These are phyloP conservation scores for Apomyelois bistriatella DNA, from an alignment of 2,888 invertebrate species.

Conservation along the genomic window DNA sequence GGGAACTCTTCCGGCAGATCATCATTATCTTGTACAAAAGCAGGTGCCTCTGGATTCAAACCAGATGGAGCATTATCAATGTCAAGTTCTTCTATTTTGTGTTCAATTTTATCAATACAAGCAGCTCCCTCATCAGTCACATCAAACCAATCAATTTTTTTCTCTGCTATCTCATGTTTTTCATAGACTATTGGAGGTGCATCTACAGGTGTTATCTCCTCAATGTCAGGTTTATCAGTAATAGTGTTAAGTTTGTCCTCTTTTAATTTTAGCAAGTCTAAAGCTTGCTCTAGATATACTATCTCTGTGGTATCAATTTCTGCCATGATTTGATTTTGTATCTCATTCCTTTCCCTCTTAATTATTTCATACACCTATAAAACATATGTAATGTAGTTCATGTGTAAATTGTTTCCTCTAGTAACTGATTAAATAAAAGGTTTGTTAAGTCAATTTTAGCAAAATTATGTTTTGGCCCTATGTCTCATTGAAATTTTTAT, in stretches of 20 bases:
- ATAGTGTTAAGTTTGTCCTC: slow-evolving; percentile 49
- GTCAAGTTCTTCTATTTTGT: slow-evolving; percentile 44
- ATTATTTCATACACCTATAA: slow-evolving; percentile 84
- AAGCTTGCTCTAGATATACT: slow-evolving; percentile 91
- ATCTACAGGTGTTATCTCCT: slow-evolving; percentile 31
- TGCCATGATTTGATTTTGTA: slow-evolving; percentile 81
- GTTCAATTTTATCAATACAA: slow-evolving; percentile 45
- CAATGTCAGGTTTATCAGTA: slow-evolving; percentile 33
- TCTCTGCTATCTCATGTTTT: slow-evolving; percentile 48
- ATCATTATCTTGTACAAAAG: slow-evolving; percentile 43
- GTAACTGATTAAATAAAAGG: too few species aligned
- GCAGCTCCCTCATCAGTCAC: slow-evolving; percentile 59
- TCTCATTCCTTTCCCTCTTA: slow-evolving; percentile 85
- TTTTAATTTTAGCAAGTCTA: slow-evolving; percentile 82
- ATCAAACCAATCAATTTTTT: slow-evolving; percentile 69
- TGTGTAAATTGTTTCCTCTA: too few species aligned
- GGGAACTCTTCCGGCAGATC: slow-evolving; percentile 51
- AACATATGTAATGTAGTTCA: neutral
- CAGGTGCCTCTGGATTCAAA: slow-evolving; percentile 59
- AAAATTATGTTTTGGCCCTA: too few species aligned
- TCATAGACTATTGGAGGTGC: slow-evolving; percentile 46
- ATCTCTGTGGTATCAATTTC: slow-evolving; percentile 89
- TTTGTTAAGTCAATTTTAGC: too few species aligned
- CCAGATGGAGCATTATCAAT: slow-evolving; percentile 39
- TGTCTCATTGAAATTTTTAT: too few species aligned